Conservation (phyloP, 2,113 vertebrate genomes). For the Electrona antarctica region DNA sequence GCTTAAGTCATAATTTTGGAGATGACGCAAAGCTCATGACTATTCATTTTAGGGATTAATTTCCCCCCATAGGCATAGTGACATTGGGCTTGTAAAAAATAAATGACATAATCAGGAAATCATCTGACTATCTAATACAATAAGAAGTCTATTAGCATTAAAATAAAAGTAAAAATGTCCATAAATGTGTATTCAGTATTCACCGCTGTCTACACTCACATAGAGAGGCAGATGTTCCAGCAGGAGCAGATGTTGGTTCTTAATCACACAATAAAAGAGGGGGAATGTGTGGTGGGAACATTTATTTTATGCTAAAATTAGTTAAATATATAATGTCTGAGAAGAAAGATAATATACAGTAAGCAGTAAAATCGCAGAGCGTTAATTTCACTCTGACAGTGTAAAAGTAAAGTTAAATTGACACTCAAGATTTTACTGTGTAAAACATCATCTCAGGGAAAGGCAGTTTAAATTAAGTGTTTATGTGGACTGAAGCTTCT, state of each 20-base stretch:
- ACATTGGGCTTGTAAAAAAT: neutral
- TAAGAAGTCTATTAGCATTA: neutral
- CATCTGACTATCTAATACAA: neutral
- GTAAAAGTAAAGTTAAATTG: too few species aligned
- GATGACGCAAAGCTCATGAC: neutral
- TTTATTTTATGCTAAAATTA: too few species aligned
- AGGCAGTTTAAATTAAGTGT: too few species aligned
- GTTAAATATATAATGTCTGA: too few species aligned
- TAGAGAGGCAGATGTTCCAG: conserved; percentile 15
- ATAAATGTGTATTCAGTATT: neutral
- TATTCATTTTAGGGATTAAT: neutral
- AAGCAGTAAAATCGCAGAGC: too few species aligned
- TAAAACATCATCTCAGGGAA: too few species aligned
- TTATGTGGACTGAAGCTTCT: too few species aligned
- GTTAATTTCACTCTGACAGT: too few species aligned
- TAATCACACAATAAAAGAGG: conserved; percentile 25
- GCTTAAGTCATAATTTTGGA: conserved; percentile 11
- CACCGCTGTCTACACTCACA: conserved; percentile 27
- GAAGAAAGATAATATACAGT: too few species aligned
- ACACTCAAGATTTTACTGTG: too few species aligned
- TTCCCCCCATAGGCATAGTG: neutral
- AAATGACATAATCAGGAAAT: neutral
- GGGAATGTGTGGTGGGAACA: neutral
- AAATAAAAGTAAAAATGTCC: neutral
- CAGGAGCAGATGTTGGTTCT: conserved; percentile 11